phyloP scores from a whole-genome alignment of 1,140 invertebrate genomes.

The Steinernema feltiae region DNA sequence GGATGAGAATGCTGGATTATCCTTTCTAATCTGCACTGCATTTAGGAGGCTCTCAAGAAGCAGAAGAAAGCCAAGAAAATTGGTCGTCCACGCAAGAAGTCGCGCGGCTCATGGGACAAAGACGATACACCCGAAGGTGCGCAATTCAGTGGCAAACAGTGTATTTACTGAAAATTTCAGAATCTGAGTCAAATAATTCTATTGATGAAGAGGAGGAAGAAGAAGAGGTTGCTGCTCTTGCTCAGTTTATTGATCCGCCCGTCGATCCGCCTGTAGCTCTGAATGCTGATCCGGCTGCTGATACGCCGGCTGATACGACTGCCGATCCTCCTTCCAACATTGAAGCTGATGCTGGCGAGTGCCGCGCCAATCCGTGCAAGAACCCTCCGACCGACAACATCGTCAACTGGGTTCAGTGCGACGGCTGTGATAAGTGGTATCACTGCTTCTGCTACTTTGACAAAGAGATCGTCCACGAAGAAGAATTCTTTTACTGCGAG shows the following conservation, averaged over 20 bases:
- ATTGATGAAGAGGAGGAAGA: background rate
- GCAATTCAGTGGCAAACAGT: background rate
- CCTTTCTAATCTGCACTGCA: no score
- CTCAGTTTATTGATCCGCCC: no score
- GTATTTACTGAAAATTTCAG: background rate
- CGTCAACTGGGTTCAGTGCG: constrained; percentile 58
- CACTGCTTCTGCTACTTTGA: constrained; percentile 52
- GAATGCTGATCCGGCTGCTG: no score
- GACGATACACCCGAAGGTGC: background rate
- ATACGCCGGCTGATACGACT: no score
- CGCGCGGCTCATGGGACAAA: background rate
- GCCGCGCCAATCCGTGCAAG: constrained; percentile 25
- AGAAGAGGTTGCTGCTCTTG: no score
- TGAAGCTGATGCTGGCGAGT: constrained; percentile 26
- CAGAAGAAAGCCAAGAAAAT: background rate
- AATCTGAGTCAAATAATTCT: background rate
- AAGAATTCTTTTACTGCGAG: constrained; percentile 53
- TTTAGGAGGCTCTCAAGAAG: background rate
- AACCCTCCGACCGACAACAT: constrained; percentile 28
- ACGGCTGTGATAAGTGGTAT: constrained; percentile 59
- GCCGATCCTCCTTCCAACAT: no score
- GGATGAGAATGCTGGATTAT: no score
- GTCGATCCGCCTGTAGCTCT: no score
- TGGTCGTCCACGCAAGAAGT: background rate
- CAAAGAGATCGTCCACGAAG: constrained; percentile 45